Conservation (phyloP, 2,113 vertebrate genomes). For the Ornithorhynchus anatinus region DNA sequence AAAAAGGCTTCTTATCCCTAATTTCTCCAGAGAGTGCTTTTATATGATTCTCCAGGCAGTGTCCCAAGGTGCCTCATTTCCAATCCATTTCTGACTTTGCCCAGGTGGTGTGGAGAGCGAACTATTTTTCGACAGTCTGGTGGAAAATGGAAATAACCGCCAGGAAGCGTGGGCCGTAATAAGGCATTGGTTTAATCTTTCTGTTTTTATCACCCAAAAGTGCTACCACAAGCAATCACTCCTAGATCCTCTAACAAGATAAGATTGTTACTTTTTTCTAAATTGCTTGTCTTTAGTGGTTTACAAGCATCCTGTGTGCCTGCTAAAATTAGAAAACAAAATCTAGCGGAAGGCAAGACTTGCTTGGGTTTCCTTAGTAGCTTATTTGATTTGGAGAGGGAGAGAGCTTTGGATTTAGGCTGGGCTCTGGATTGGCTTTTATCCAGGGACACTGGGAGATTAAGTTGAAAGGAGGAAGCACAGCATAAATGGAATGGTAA, state of each 20-base stretch:
- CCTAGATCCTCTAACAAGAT: neutral
- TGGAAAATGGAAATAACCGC: neutral
- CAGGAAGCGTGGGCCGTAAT: accelerated
- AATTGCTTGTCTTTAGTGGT: neutral
- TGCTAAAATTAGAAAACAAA: neutral
- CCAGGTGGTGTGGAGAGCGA: neutral
- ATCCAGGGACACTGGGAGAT: neutral
- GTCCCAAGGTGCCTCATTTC: neutral
- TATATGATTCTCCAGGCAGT: no score
- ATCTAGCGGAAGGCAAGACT: neutral
- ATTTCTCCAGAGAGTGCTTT: neutral
- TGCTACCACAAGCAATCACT: accelerated
- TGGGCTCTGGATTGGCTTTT: neutral
- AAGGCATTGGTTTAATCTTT: neutral
- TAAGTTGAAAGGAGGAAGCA: neutral
- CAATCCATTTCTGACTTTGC: neutral
- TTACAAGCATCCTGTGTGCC: neutral
- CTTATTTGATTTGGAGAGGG: slow-evolving; percentile 9
- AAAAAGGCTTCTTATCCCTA: no score
- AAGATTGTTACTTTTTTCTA: neutral
- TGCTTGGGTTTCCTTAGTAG: neutral
- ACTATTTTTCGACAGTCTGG: slow-evolving; percentile 31
- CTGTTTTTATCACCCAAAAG: accelerated
- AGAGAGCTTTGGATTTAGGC: accelerated
- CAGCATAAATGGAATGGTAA: accelerated